Conservation (phyloP, 2,113 vertebrate species). For the Myanophis thanlyinensis region DNA sequence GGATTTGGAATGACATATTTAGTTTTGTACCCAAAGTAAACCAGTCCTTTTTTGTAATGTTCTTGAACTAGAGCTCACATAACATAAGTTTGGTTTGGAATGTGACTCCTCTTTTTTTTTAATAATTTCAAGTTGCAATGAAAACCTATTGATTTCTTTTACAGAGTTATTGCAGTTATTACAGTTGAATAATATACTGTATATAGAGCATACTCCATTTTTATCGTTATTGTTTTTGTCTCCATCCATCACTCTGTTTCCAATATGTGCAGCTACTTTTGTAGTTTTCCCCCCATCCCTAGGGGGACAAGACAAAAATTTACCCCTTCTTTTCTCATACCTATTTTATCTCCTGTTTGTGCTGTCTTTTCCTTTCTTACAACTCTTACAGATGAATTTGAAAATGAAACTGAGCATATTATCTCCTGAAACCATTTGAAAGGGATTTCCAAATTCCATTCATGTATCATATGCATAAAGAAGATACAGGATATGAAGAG, state of each 20-base stretch:
- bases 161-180: background rate
- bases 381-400: constrained; percentile 32
- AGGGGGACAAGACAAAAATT: background rate
- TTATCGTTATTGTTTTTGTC: background rate
- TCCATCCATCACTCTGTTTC: background rate
- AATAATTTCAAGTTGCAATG: background rate
- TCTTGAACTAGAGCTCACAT: background rate
- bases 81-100: background rate
- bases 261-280: background rate
- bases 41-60: background rate
- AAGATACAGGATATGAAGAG: constrained; percentile 40
- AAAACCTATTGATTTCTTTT: background rate
- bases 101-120: background rate
- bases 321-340: background rate
- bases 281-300: background rate
- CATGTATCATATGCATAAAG: constrained; percentile 36
- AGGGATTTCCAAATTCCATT: constrained; percentile 50
- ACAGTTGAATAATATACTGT: background rate
- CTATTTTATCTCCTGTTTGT: constrained; percentile 15
- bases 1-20: background rate
- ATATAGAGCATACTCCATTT: background rate
- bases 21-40: background rate
- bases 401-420: constrained; percentile 50
- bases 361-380: constrained; percentile 4
- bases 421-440: constrained; percentile 39